A percentile compares a stretch with the other conserved stretches of the same genome.
phyloP scores from a whole-genome alignment of 2,113 vertebrate species.

The Sminthopsis crassicaudata region DNA sequence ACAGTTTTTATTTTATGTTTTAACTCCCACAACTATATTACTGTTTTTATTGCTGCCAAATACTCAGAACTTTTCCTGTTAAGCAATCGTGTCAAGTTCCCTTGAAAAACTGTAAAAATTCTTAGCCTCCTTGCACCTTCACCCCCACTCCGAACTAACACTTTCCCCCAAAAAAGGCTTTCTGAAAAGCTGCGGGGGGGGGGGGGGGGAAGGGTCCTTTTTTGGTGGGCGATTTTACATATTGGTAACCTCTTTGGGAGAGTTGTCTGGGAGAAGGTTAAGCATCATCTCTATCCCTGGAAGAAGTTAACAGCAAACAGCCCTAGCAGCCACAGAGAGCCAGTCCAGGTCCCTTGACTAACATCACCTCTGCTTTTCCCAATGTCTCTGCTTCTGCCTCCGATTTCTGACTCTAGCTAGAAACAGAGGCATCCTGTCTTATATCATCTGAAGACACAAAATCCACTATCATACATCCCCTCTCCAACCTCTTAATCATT shows the following conservation, averaged over 20 bases:
- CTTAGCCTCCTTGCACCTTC: background rate
- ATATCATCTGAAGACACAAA: background rate
- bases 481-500: background rate
- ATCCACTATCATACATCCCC: background rate
- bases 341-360: conserved; percentile 1
- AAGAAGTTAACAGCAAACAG: background rate
- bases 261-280: conserved; percentile 85
- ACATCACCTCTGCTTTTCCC: background rate
- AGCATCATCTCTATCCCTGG: conserved; percentile 46
- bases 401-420: background rate
- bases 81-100: conserved; percentile 81
- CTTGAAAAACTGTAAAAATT: conserved; percentile 75
- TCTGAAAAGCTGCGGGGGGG: background rate
- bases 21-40: background rate
- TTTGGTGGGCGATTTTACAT: conserved; percentile 75
- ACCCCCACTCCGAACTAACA: background rate
- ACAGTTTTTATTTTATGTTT: background rate
- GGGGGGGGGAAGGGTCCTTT: conserved; percentile 65
- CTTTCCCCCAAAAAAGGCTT: conserved; percentile 30
- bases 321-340: background rate
- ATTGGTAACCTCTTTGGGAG: conserved; percentile 69
- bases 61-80: conserved; percentile 79
- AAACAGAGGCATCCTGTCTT: background rate
- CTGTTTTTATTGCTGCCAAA: conserved; percentile 68
- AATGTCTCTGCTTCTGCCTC: background rate